Base-by-base conservation (phyloP, 2,888 invertebrate genomes). In the Herminia tarsipennalis region DNA sequence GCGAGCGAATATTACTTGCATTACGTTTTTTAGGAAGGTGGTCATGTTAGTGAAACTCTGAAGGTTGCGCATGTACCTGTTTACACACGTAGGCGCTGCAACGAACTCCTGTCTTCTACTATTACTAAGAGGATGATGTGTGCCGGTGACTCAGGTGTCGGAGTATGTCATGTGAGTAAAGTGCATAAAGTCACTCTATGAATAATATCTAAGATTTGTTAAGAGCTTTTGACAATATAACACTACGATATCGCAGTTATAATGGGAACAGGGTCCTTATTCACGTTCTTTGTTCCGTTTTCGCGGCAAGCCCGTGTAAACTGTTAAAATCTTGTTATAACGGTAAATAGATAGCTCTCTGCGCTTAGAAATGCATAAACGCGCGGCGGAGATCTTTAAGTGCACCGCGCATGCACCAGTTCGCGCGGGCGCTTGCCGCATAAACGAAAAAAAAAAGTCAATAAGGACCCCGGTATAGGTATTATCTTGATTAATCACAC, bases 11-110 rank as follows among this genome's bases (percentile, higher is more conserved):
- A n/a, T n/a, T n/a, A n/a, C n/a, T n/a, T n/a, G n/a, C n/a, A n/a
- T n/a, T n/a, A n/a, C n/a, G n/a, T 59, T 61, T 74, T 71, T 58
- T 56, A 65, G 20, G 20, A 6, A 24, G 24, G 5, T n/a, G 24
- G 24, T 24, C 5, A 2, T 24, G 3, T n/a, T 8, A 5, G 2
- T 24, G 2, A n/a, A 4, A n/a, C 2, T 8, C 5, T 24, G 5
- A 5, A n/a, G n/a, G 24, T 24, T 8, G 24, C 24, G 2, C 24
- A 24, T 8, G 24, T 6, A 24, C n/a, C 20, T 18, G 20, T 18
- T 18, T 3, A 4, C 3, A 18, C 4, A 3, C 3, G 20, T 3
- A 5, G 5, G 5, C 3, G 20, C 4, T 18, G 20, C 5, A 18
- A 18, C 5, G 20, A 3, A 3, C 5, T 18, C 4, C 20, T 18